Evolutionary conservation across 2,113 vertebrate genomes (phyloP).

Genomic region (Bos taurus): DNA sequence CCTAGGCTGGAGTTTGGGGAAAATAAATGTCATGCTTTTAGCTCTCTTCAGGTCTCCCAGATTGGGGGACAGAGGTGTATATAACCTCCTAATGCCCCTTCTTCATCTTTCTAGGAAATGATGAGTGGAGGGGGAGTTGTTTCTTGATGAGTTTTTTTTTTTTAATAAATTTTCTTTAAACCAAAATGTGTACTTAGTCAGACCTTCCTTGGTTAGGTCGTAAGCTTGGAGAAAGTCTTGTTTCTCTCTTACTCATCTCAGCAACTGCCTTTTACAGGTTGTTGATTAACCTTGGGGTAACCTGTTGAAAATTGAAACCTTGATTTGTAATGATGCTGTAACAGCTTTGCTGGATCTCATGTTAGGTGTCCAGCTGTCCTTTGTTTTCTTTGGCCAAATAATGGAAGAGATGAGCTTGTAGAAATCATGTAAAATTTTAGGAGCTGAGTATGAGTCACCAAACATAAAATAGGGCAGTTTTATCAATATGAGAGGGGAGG

Average conservation of each 20-base stretch:
- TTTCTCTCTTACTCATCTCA: not conserved
- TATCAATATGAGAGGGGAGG: not conserved
- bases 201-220: not conserved
- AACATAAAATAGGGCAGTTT: conserved; percentile 27
- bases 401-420: conserved; percentile 31
- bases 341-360: conserved; percentile 14
- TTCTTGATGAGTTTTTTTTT: not conserved
- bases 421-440: conserved; percentile 46
- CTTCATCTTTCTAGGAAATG: not conserved
- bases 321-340: conserved; percentile 4
- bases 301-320: not conserved
- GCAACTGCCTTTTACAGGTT: not conserved
- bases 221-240: not conserved
- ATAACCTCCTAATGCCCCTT: not conserved
- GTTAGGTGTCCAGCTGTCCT: not conserved
- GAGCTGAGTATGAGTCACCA: conserved; percentile 33
- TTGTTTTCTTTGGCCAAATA: conserved; percentile 47
- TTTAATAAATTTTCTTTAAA: not conserved
- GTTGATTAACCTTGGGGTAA: not conserved
- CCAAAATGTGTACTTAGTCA: not conserved
- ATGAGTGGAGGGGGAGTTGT: not conserved
- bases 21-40: not conserved
- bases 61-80: not conserved
- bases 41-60: not conserved
- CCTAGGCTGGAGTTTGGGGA: not conserved